Evolutionary conservation across 2,797 vertebrate species (phyloP).

Genomic region (Paramormyrops hopkinsi): DNA sequence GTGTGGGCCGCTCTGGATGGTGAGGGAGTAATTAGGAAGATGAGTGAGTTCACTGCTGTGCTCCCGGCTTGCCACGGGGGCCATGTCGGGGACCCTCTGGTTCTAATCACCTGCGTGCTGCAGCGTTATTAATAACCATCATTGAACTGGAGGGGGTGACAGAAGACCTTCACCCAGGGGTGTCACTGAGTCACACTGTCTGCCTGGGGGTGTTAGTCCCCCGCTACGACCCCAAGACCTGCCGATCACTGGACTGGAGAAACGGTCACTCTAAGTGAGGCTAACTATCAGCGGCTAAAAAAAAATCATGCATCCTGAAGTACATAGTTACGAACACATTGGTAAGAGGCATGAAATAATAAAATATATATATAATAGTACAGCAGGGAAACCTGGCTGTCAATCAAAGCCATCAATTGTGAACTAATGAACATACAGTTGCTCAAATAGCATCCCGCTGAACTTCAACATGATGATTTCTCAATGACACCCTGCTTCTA

Average conservation of each 20-base stretch:
- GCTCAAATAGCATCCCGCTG: not conserved
- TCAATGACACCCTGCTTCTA: not conserved
- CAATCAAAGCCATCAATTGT: not conserved
- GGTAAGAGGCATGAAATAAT: not conserved
- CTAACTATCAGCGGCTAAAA: not conserved
- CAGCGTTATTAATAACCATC: constrained; percentile 46
- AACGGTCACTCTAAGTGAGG: not conserved
- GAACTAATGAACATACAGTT: not conserved
- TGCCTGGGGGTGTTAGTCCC: not conserved
- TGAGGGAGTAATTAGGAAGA: constrained; percentile 18
- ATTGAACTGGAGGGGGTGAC: constrained; percentile 26
- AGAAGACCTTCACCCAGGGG: not conserved
- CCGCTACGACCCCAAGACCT: not conserved
- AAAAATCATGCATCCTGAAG: not conserved
- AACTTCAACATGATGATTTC: not conserved
- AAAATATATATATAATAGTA: not conserved
- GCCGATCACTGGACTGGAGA: not conserved
- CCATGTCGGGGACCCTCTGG: constrained; percentile 35
- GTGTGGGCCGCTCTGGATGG: constrained; percentile 10
- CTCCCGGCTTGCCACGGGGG: constrained; percentile 27
- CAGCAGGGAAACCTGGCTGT: not conserved
- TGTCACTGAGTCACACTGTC: constrained; percentile 2
- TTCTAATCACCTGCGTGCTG: constrained; percentile 43
- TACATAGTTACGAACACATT: not conserved
- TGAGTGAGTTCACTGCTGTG: constrained; percentile 19